Base-by-base conservation (phyloP, 92 coral and sea anemone species). In the Bergia puertoricense region DNA sequence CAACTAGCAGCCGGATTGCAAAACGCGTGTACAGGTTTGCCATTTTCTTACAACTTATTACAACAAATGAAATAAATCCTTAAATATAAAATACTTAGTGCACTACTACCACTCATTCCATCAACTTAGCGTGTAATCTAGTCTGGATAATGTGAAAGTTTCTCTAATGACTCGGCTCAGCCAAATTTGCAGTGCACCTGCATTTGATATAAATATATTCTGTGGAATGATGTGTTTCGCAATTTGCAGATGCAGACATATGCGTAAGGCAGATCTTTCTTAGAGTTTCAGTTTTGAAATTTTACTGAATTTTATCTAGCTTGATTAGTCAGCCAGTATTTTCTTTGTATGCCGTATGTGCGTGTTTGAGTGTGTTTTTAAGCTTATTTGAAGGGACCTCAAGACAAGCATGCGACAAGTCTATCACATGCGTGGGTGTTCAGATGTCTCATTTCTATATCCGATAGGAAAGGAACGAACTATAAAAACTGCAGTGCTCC, bases 401-500 rank as follows among this genome's bases (percentile, higher is more conserved):
- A 43, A 79, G 83, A 79, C 2, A 54, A 2, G 16, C 8, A 36
- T 79, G 45, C 67, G 83, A 50, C 85, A 80, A 80, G 72, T 56
- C 40, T 37, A 30, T 80, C 72, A 37, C 23, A 80, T 59, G 85
- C 85, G 85, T 80, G 85, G 85, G 85, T 54, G 85, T 38, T 8
- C 36, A 56, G 5, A 45, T 80, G 85, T 57, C 85, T 54, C 18
- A 54, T 54, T 51, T 80, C 15, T 57, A 57, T 48, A 80, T 80
- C 11, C 5, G 41, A 48, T 54, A 30, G 37, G 57, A 14, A 50
- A 48, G 40, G 46, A 30, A 18, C n/a, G 67, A 56, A 39, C 72
- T 18, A 59, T 57, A 56, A 50, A 37, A 57, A 57, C 42, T 16
- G 59, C 30, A 30, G 30, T 30, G 30, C 72, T 57, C 82, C 39